Conservation (phyloP, 2,888 invertebrate genomes). For the Phragmatobia fuliginosa region DNA sequence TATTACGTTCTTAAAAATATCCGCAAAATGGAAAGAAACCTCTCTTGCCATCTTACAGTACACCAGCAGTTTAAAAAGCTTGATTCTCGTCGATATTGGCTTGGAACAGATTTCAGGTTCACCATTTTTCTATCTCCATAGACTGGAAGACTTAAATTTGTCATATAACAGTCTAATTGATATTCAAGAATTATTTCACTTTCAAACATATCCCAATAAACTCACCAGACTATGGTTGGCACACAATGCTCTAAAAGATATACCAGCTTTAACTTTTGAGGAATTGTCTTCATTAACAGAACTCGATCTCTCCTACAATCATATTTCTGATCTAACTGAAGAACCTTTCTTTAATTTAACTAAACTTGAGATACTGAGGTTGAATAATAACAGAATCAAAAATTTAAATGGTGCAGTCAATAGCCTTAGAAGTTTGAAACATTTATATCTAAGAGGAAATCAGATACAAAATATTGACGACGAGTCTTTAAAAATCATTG, state of each 20-base stretch:
- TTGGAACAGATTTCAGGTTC: constrained; percentile 59
- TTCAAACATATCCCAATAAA: constrained; percentile 65
- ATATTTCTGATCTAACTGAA: constrained; percentile 65
- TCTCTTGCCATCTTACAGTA: constrained; percentile 64
- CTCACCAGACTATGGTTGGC: constrained; percentile 64
- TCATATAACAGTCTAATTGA: constrained; percentile 66
- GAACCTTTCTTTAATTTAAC: constrained; percentile 74
- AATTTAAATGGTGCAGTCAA: constrained; percentile 78
- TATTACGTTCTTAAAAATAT: constrained; percentile 65
- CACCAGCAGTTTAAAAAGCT: constrained; percentile 61
- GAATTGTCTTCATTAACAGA: constrained; percentile 67
- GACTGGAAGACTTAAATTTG: constrained; percentile 66
- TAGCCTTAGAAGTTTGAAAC: constrained; percentile 66
- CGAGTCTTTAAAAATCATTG: constrained; percentile 69
- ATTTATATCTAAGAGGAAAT: constrained; percentile 72
- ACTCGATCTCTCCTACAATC: constrained; percentile 73
- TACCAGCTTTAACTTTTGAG: constrained; percentile 64
- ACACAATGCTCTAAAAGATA: constrained; percentile 62
- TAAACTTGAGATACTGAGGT: constrained; percentile 61
- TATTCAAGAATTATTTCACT: constrained; percentile 66
- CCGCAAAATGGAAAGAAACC: constrained; percentile 61
- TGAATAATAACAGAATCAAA: constrained; percentile 73
- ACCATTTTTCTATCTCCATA: constrained; percentile 65
- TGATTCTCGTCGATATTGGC: constrained; percentile 60
- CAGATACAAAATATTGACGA: constrained; percentile 68